Conservation (phyloP, 1,140 invertebrate genomes). For the Polyergus mexicanus region DNA sequence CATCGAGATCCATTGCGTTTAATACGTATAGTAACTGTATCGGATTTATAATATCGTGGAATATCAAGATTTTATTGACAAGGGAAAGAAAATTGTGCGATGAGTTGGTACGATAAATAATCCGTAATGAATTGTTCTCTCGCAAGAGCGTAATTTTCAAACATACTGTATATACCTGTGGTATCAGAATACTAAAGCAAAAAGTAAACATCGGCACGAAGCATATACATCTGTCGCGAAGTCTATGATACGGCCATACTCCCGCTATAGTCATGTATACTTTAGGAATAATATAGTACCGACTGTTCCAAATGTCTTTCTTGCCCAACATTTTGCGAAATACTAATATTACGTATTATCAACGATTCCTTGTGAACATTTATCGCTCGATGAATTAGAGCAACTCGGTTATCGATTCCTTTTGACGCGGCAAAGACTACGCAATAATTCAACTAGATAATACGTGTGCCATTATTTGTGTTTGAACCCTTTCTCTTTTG, state of each 20-base stretch:
- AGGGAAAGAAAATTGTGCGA: not conserved
- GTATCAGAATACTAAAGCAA: conserved; percentile 40
- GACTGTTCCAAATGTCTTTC: conserved; percentile 40
- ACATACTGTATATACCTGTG: not conserved
- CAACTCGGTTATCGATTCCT: conserved; percentile 31
- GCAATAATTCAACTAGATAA: not conserved
- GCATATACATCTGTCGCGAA: conserved; percentile 9
- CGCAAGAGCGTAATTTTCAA: not conserved
- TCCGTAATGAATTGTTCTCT: not conserved
- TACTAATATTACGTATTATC: conserved; percentile 5
- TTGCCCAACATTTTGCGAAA: conserved; percentile 19
- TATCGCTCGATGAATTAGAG: not conserved
- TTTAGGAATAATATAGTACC: conserved; percentile 9
- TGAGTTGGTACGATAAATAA: not conserved
- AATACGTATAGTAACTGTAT: too few relatives aligned
- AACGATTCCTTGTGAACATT: conserved; percentile 26
- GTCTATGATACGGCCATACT: conserved; percentile 26
- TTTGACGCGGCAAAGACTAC: conserved; percentile 5
- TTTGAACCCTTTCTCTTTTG: not conserved
- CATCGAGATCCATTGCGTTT: not conserved
- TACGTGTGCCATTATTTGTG: conserved; percentile 21
- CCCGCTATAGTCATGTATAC: conserved; percentile 8
- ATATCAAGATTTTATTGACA: not conserved
- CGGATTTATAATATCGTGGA: not conserved
- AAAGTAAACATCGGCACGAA: conserved; percentile 26